Percentiles rank a stretch among this genome's conserved stretches.
These are phyloP conservation scores for Drosophila grimshawi DNA, from an alignment of 1,140 invertebrate species.

Conservation along the genomic window DNA sequence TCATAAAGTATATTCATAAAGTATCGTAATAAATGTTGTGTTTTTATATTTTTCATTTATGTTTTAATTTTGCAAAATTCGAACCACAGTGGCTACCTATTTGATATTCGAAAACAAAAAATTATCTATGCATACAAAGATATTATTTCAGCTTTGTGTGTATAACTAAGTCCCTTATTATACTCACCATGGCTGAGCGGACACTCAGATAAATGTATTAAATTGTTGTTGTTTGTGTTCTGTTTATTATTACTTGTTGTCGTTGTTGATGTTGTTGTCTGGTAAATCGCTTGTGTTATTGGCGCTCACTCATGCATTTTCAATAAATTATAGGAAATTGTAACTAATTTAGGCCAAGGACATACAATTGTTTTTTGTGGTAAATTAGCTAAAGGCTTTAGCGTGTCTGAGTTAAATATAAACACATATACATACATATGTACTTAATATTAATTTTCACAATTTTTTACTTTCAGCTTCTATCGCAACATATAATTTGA, in stretches of 20 bases:
- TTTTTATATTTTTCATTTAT: neutral
- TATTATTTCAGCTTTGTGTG: constrained; percentile 30
- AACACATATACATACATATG: too few species aligned
- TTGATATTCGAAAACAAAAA: neutral
- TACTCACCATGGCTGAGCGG: constrained; percentile 37
- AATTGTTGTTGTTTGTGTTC: constrained; percentile 14
- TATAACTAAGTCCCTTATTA: constrained; percentile 65
- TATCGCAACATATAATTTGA: constrained; percentile 13
- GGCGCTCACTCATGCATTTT: constrained; percentile 65
- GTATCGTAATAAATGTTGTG: too few species aligned
- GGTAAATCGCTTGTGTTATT: constrained; percentile 57
- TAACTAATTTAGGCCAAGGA: constrained; percentile 54
- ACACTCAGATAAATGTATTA: constrained; percentile 35
- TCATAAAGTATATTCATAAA: too few species aligned
- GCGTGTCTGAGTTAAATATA: constrained; percentile 33
- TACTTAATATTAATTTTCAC: neutral
- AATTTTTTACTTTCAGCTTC: constrained; percentile 49
- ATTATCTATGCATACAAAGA: constrained; percentile 3
- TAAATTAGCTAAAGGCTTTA: constrained; percentile 21
- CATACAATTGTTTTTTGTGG: constrained; percentile 36
- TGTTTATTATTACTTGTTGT: constrained; percentile 12
- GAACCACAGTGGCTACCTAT: neutral
- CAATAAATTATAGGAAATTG: constrained; percentile 61
- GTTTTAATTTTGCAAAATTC: neutral
- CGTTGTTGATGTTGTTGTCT: constrained; percentile 30